These are phyloP conservation scores for Bovichtus variegatus DNA, from an alignment of 2,797 vertebrate genomes.

Conservation along the genomic window DNA sequence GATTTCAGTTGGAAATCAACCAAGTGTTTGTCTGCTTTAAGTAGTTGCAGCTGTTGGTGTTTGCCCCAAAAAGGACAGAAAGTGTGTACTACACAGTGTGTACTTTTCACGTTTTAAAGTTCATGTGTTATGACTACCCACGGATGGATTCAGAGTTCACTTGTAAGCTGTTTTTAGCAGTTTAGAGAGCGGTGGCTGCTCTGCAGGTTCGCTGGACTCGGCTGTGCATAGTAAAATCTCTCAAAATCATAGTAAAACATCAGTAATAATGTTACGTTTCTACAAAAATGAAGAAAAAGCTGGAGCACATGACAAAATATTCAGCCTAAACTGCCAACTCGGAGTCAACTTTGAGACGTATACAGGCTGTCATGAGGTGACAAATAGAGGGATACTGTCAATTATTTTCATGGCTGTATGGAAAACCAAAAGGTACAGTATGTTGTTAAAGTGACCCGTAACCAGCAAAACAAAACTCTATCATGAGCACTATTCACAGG, in stretches of 20 bases:
- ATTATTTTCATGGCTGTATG: background rate
- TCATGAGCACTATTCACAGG: background rate
- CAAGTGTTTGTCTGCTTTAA: conserved; percentile 36
- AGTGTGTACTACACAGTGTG: background rate
- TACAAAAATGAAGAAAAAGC: background rate
- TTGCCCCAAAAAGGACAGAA: background rate
- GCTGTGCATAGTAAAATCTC: background rate
- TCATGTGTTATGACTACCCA: background rate
- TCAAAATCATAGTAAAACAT: background rate
- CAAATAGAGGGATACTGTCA: background rate
- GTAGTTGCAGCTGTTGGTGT: conserved; percentile 21
- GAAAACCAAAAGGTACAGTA: background rate
- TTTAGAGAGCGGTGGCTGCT: background rate
- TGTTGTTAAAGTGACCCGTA: background rate
- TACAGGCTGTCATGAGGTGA: background rate
- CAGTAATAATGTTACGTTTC: background rate
- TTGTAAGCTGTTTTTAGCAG: background rate
- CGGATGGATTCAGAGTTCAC: background rate
- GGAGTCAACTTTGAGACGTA: background rate
- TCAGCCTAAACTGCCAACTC: background rate
- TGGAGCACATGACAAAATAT: background rate
- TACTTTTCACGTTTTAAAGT: background rate
- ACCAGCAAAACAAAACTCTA: background rate
- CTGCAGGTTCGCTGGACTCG: background rate
- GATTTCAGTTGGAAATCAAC: conserved; percentile 40